phyloP scores from a whole-genome alignment of 2,113 vertebrate genomes.

The Chroicocephalus ridibundus region DNA sequence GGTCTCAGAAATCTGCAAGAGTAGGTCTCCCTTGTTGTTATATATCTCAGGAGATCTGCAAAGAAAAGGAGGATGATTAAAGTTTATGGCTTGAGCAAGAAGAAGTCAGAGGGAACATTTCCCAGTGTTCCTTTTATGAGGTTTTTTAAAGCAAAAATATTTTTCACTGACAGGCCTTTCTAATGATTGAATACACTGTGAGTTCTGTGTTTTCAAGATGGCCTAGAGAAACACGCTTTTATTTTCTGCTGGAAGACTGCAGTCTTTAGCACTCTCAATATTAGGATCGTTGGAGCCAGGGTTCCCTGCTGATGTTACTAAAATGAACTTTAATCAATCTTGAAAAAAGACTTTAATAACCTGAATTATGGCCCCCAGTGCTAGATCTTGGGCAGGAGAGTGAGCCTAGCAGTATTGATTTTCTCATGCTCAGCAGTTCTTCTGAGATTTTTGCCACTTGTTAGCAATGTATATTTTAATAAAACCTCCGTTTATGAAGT shows the following conservation, averaged over 20 bases:
- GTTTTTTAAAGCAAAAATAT: not conserved
- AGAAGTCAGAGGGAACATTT: not conserved
- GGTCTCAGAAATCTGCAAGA: not conserved
- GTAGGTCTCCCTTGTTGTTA: not conserved
- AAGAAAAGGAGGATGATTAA: not conserved
- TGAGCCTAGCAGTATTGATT: not conserved
- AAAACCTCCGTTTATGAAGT: not conserved
- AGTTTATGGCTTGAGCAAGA: not conserved
- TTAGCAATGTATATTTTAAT: not conserved
- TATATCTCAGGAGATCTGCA: not conserved
- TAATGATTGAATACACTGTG: not conserved
- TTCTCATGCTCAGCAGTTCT: not conserved
- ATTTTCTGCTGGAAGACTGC: not conserved
- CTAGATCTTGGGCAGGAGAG: not conserved
- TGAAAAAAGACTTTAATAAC: not conserved
- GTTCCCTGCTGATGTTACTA: not conserved
- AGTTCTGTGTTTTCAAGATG: not conserved
- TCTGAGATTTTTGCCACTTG: not conserved
- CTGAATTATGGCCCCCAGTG: not conserved
- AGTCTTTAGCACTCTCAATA: not conserved
- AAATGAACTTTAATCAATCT: slow-evolving; percentile 16
- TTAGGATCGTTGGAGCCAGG: not conserved
- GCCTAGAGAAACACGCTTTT: not conserved
- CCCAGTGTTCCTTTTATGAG: not conserved
- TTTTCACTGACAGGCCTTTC: not conserved